Evolutionary conservation across 2,888 invertebrate species (phyloP), one percentile per base, ranked within the genome.

Genomic region (Drosophila falleni): DNA sequence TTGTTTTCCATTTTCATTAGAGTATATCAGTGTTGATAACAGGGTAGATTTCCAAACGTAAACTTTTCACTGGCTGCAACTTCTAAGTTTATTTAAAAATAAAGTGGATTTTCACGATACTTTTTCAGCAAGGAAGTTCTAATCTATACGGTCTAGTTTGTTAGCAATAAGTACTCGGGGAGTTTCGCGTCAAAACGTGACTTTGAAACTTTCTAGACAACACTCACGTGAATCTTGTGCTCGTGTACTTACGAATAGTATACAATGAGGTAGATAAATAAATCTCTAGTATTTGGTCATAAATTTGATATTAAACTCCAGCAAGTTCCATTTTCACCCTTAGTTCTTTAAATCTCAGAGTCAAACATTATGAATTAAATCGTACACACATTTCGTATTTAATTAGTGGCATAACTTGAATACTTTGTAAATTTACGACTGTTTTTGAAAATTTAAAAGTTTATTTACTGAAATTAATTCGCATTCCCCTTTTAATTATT

Each of bases 341-440:
- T 16, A 26, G 47, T 58, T 50, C 59, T 50, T 63, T 46, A 31
- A 53, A 42, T 51, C 58, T 51, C 58, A 37, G 2, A 37, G 4
- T 9, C 42, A 50, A 59, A 35, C 47, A 33, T 56, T 60, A 42
- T 63, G 71, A 42, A 53, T 51, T 55, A 42, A 54, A 46, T 62
- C 26, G 35, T 49, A 50, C 26, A 49, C 50, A 44, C 50, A 50
- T 60, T 29, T 58, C 56, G 79, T 39, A 54, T 78, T 80, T 78
- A 78, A 80, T 78, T 78, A 72, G 68, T 29, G 42, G 44, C 68
- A 68, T 75, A 75, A 80, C 60, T 78, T 50, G 50, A 67, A 71
- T 62, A 68, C 80, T 80, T 78, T 80, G 68, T 63, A 51, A 53
- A 68, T 71, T 78, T 71, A 71, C 71, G 80, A 76, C 62, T 64